Evolutionary conservation across 1,140 invertebrate species (phyloP).

Genomic region (Drosophila kohkoa): DNA sequence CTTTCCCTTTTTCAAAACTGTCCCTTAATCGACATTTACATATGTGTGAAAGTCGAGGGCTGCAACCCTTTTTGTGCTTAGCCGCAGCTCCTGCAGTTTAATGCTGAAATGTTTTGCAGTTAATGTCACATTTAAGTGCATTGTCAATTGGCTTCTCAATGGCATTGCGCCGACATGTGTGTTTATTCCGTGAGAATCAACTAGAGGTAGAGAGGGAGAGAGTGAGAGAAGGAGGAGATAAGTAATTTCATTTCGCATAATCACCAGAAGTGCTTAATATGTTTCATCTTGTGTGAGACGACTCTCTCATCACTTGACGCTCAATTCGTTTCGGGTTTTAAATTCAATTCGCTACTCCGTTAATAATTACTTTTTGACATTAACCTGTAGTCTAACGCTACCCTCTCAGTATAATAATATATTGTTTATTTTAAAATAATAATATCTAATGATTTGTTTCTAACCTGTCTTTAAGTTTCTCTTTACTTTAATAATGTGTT

Average conservation of each 20-base stretch:
- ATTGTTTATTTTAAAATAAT: too few species aligned
- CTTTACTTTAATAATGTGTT: too few species aligned
- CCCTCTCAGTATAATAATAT: too few species aligned
- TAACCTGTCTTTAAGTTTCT: too few species aligned
- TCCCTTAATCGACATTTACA: constrained; percentile 4
- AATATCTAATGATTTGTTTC: too few species aligned
- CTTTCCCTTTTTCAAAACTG: neutral
- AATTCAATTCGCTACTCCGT: too few species aligned
- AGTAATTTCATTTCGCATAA: neutral
- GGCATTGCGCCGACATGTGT: constrained; percentile 16
- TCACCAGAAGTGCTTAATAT: neutral
- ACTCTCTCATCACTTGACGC: neutral
- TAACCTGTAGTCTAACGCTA: too few species aligned
- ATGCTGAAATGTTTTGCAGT: constrained; percentile 45
- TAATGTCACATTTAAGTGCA: constrained; percentile 71
- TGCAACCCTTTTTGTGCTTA: constrained; percentile 14
- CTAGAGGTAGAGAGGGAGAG: neutral
- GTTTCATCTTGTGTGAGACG: neutral
- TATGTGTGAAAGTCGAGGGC: neutral
- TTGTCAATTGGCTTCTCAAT: constrained; percentile 79
- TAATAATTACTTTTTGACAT: too few species aligned
- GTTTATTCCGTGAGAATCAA: constrained; percentile 3
- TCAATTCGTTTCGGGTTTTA: too few species aligned
- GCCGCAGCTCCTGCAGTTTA: constrained; percentile 8
- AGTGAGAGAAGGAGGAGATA: neutral